Conservation (phyloP, 2,113 vertebrate species). For the Hemicordylus capensis region DNA sequence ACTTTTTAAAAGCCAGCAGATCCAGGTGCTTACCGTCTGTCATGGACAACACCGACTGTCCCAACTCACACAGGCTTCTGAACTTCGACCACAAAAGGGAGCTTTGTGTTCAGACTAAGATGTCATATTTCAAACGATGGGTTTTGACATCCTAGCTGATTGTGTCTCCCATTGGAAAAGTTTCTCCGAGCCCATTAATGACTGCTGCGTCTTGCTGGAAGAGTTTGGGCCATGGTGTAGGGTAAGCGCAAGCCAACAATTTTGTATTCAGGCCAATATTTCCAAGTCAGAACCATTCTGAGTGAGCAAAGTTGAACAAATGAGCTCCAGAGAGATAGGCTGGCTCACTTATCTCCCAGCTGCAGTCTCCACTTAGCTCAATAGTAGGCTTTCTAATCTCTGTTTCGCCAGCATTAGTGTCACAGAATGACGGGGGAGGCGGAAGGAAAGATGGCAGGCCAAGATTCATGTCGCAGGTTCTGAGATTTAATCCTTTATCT, state of each 20-base stretch:
- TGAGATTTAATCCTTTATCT: conserved; percentile 36
- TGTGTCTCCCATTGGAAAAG: neutral
- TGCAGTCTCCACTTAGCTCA: conserved; percentile 51
- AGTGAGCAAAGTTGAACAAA: conserved; percentile 51
- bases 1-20: neutral
- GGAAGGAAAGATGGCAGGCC: conserved; percentile 27
- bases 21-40: neutral
- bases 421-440: neutral
- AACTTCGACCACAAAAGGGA: neutral
- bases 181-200: neutral
- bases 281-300: conserved; percentile 44
- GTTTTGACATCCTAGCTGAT: neutral
- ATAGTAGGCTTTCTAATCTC: conserved; percentile 56
- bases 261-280: conserved; percentile 41
- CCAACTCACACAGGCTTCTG: neutral
- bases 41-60: no score
- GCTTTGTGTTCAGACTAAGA: neutral
- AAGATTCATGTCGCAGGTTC: conserved; percentile 32
- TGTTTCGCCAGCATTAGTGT: conserved; percentile 47
- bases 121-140: neutral
- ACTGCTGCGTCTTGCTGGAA: neutral
- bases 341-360: conserved; percentile 52
- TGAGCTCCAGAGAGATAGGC: conserved; percentile 35
- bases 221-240: neutral
- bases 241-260: neutral